Percentiles rank a stretch among this genome's conserved stretches.
phyloP scores from a whole-genome alignment of 2,797 vertebrate species.

The Hoplostethus atlanticus region DNA sequence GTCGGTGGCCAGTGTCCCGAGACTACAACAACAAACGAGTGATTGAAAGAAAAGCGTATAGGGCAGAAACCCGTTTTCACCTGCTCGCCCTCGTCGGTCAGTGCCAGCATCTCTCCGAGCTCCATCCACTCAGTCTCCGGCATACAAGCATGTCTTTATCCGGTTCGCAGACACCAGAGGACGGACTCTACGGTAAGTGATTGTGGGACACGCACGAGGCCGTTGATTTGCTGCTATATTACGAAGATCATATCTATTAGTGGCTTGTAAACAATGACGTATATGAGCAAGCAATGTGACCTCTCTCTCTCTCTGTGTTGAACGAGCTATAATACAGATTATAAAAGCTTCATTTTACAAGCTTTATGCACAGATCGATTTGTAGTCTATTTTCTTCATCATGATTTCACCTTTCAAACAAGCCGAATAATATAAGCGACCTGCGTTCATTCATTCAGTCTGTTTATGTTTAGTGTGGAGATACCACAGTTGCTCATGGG shows the following conservation, averaged over 20 bases:
- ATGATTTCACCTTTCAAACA: conserved; percentile 11
- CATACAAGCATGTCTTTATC: conserved; percentile 74
- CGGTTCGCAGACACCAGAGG: conserved; percentile 78
- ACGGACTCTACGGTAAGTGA: conserved; percentile 80
- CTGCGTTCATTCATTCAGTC: not conserved
- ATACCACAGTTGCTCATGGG: not conserved
- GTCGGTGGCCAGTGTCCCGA: conserved; percentile 57
- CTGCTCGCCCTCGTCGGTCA: conserved; percentile 54
- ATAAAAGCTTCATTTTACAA: not conserved
- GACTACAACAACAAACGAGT: conserved; percentile 61
- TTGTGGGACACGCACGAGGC: not conserved
- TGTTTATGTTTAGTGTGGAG: conserved; percentile 4
- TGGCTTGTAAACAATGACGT: not conserved
- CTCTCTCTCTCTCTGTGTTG: not conserved
- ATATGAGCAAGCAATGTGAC: no score
- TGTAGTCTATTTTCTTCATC: not conserved
- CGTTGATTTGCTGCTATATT: not conserved
- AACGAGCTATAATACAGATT: not conserved
- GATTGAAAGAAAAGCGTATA: conserved; percentile 30
- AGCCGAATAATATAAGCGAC: conserved; percentile 7
- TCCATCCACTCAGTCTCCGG: conserved; percentile 19
- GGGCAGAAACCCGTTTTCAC: conserved; percentile 39
- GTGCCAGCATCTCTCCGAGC: conserved; percentile 57
- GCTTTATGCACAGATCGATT: not conserved
- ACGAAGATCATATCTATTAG: no score